Base-by-base conservation (phyloP, 2,113 vertebrate genomes). In the Nansenia antarctica region DNA sequence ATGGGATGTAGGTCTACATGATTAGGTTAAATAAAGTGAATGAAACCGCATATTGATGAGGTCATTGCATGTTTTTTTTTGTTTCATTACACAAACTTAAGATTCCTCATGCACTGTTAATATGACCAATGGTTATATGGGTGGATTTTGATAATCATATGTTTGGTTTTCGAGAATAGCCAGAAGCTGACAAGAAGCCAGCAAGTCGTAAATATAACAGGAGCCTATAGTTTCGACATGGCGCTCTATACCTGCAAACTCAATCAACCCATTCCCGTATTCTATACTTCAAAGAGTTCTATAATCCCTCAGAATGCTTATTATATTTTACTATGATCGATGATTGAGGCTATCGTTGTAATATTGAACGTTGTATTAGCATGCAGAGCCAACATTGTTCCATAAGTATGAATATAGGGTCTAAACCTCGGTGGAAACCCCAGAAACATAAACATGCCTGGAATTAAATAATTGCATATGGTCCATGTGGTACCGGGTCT, bases 221-320 rank as follows among this genome's bases (percentile, higher is more conserved):
- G 69, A 78, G 29, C 65, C 72, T n/a, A n/a, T 79, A 75, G 67
- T 71, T 79, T 72, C 54, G 71, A 65, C 66, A 53, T 57, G 65
- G 73, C 70, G 65, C 53, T 73, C 35, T 85, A 85, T 85, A 85
- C 84, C 84, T 88, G 82, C 74, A 39, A 75, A 64, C 72, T 63
- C 37, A 75, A 67, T 78, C 76, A 81, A 66, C 73, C 59, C 61
- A 49, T 68, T 70, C 54, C 62, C 73, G 73, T 54, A 60, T 67
- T 54, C 39, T 49, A 31, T 63, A 74, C 37, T 52, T 65, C 39
- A 70, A 58, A 65, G 12, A 55, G 31, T 34, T 5, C 3, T 27
- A 49, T 32, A 58, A 54, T 59, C 31, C 69, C 0, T 29, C 37
- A 6, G 68, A 3, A 73, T 65, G 4, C 0, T 11, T 35, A 3